These are phyloP conservation scores for Eupithecia tripunctaria DNA, from an alignment of 2,888 invertebrate species.

Conservation along the genomic window DNA sequence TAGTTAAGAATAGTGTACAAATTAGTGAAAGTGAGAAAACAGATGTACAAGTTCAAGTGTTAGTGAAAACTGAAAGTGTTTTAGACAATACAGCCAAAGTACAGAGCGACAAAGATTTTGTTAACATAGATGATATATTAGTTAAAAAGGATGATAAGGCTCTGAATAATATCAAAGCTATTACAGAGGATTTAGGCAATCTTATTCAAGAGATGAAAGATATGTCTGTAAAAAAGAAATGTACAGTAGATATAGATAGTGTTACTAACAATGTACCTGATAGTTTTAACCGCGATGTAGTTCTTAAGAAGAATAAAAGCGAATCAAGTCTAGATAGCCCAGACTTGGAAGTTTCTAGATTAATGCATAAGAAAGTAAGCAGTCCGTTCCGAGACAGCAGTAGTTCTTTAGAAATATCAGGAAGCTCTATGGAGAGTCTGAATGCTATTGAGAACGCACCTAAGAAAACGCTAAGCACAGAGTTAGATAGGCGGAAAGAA, in stretches of 20 bases:
- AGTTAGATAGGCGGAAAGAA: conserved; percentile 69
- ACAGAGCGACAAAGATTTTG: conserved; percentile 54
- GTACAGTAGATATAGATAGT: conserved; percentile 53
- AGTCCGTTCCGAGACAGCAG: conserved; percentile 78
- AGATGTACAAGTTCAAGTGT: conserved; percentile 60
- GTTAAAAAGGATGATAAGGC: conserved; percentile 57
- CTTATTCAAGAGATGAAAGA: conserved; percentile 73
- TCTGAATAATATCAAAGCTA: conserved; percentile 70
- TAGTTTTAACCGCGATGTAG: conserved; percentile 65
- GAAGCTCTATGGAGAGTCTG: conserved; percentile 80
- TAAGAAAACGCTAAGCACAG: conserved; percentile 57
- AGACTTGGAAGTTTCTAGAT: conserved; percentile 79
- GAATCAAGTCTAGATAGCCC: conserved; percentile 83
- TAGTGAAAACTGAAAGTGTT: conserved; percentile 56
- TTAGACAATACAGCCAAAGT: conserved; percentile 47
- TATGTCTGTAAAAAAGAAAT: conserved; percentile 57
- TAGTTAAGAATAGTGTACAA: conserved; percentile 61
- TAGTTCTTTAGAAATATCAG: conserved; percentile 79
- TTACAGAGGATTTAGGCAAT: conserved; percentile 74
- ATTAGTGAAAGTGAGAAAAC: conserved; percentile 56
- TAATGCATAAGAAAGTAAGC: conserved; percentile 73
- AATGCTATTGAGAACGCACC: conserved; percentile 60
- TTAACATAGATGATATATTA: conserved; percentile 53
- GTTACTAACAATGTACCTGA: conserved; percentile 67
- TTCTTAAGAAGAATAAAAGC: conserved; percentile 81